Percentiles rank a stretch among this genome's conserved stretches.
phyloP scores from a whole-genome alignment of 2,797 vertebrate genomes.

The Leptatherina wallacei region DNA sequence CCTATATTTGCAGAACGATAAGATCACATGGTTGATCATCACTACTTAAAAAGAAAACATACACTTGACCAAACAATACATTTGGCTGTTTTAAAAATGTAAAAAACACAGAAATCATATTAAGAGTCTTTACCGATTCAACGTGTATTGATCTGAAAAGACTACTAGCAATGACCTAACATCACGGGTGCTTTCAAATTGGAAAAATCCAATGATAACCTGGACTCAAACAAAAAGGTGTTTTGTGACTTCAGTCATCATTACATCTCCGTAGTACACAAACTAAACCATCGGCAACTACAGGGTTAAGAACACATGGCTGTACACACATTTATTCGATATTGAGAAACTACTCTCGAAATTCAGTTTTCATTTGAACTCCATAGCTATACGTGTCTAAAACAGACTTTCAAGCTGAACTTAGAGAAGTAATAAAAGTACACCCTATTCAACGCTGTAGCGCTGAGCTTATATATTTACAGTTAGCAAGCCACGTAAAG shows the following conservation, averaged over 20 bases:
- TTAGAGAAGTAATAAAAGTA: constrained; percentile 30
- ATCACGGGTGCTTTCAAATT: background rate
- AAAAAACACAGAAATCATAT: background rate
- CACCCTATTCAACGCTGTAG: constrained; percentile 4
- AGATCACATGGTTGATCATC: background rate
- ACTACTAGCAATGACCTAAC: background rate
- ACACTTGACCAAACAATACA: background rate
- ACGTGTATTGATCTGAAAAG: background rate
- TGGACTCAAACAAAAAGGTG: background rate
- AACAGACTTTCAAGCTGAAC: constrained; percentile 34
- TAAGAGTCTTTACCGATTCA: background rate
- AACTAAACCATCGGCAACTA: background rate
- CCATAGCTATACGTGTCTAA: constrained; percentile 45
- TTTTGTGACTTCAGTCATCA: background rate
- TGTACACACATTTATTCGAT: background rate
- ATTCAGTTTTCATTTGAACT: constrained; percentile 16
- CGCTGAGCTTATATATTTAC: constrained; percentile 6
- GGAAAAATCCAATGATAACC: background rate
- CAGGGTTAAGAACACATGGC: background rate
- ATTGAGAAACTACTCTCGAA: background rate
- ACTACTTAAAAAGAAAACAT: background rate
- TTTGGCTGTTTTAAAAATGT: background rate
- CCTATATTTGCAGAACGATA: constrained; percentile 9
- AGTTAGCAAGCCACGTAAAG: constrained; percentile 5
- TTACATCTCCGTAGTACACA: background rate